Evolutionary conservation across 2,888 invertebrate species (phyloP), one percentile per base, ranked within the genome.

Genomic region (Torymus tubicola): DNA sequence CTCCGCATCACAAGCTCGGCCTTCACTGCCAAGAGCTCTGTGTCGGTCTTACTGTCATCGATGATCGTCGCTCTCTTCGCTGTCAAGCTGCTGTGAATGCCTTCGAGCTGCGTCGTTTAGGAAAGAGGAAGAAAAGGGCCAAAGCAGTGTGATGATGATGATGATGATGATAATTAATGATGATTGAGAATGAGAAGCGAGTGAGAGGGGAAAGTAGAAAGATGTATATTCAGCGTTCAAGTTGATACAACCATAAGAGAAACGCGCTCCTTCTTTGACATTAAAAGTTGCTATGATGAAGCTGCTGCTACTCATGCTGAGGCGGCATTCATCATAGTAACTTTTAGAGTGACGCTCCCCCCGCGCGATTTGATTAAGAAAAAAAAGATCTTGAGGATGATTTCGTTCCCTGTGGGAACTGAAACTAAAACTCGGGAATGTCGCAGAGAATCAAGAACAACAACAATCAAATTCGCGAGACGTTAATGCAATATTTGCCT

Each of bases 41-140:
- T 73, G 8, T 52, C 53, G 24, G 55, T 79, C 2, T 1, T 82
- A 14, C n/a, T 84, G 1, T 31, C 72, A 10, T 83, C 85, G 1
- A 21, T 84, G 8, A 5, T 86, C 11, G 53, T 82, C 50, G 52
- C 80, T 21, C 18, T 84, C 12, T 11, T 81, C 18, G 55, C 84
- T 14, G 67, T 83, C 52, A 81, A 80, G 52, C 79, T 85, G 60
- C 68, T 87, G 81, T 85, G 83, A 84, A 85, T 81, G 53, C 81
- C 65, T 42, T 8, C 42, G 42, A 42, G 42, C 8, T 42, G 42
- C 8, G 42, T 42, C 42, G 42, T 8, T 42, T 42, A 42, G 42
- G 42, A 42, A 42, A 42, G 42, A 42, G 42, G 42, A 42, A 55
- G 18, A 21, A 69, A 14, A 50, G 24, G 67, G 69, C 21, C 53